Evolutionary conservation across 2,888 invertebrate species (phyloP).

Genomic region (Andrena minutula): DNA sequence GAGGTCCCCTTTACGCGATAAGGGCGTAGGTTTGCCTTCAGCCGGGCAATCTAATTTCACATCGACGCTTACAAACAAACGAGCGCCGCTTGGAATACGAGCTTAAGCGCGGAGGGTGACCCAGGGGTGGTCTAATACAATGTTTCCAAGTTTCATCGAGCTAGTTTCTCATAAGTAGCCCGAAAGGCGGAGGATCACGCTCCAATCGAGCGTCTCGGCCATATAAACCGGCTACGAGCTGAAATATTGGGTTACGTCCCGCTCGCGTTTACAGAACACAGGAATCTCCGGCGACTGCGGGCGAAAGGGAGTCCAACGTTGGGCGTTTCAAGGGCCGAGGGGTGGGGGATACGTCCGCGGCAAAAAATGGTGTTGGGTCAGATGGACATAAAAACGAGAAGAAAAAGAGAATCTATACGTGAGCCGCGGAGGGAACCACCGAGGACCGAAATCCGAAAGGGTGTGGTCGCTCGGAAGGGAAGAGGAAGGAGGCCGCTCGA

Average conservation of each 20-base stretch:
- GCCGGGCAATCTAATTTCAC: not conserved
- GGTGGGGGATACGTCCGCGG: constrained; percentile 43
- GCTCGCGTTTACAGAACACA: constrained; percentile 8
- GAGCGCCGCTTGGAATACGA: not conserved
- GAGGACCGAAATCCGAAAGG: constrained; percentile 35
- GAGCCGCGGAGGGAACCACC: constrained; percentile 9
- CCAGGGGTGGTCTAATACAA: constrained; percentile 5
- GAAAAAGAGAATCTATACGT: constrained; percentile 14
- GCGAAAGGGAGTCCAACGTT: constrained; percentile 19
- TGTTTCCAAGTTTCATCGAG: constrained; percentile 10
- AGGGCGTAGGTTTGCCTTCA: not conserved
- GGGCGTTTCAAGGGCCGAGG: constrained; percentile 57
- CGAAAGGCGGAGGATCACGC: constrained; percentile 44
- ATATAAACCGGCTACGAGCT: not conserved
- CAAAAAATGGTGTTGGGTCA: constrained; percentile 78
- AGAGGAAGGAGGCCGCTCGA: not conserved
- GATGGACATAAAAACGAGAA: constrained; percentile 64
- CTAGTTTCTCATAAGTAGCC: constrained; percentile 15
- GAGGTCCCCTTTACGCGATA: not conserved
- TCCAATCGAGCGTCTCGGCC: constrained; percentile 19
- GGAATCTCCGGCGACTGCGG: constrained; percentile 28
- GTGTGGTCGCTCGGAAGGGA: constrained; percentile 3
- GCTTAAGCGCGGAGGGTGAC: not conserved
- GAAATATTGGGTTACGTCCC: constrained; percentile 50
- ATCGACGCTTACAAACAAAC: constrained; percentile 17